These are phyloP conservation scores for Toxotes jaculatrix DNA, from an alignment of 2,113 vertebrate species.

Conservation along the genomic window DNA sequence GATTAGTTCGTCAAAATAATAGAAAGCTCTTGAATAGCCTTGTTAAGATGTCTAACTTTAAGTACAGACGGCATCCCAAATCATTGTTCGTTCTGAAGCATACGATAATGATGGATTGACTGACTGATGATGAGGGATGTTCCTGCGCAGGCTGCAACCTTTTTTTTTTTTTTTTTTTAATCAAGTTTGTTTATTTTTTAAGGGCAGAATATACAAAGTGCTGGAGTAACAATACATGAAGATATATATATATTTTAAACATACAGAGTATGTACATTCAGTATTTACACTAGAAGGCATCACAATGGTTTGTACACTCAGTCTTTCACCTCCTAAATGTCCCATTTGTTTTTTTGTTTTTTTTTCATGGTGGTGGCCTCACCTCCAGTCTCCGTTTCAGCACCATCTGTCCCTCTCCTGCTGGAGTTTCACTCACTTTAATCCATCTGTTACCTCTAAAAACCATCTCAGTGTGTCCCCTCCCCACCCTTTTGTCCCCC, in stretches of 20 bases:
- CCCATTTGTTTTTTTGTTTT: not conserved
- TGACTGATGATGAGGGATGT: constrained; percentile 39
- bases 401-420: constrained; percentile 72
- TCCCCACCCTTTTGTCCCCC: constrained; percentile 42
- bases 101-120: constrained; percentile 56
- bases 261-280: constrained; percentile 68
- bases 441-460: constrained; percentile 75
- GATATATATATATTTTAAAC: constrained; percentile 45
- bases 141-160: not conserved
- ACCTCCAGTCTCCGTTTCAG: constrained; percentile 65
- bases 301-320: constrained; percentile 21
- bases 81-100: constrained; percentile 48
- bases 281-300: constrained; percentile 67
- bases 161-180: constrained; percentile 43
- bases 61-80: constrained; percentile 33
- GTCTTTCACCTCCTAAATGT: not conserved
- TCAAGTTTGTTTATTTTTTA: constrained; percentile 70
- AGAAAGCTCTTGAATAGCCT: constrained; percentile 58
- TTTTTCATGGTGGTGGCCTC: constrained; percentile 6
- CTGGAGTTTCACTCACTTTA: constrained; percentile 49
- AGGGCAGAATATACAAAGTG: constrained; percentile 76
- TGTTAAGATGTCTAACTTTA: constrained; percentile 66
- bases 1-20: constrained; percentile 67
- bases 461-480: constrained; percentile 40
- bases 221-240: constrained; percentile 66